Conservation (phyloP, 2,888 invertebrate species). For the Lasius platythorax region DNA sequence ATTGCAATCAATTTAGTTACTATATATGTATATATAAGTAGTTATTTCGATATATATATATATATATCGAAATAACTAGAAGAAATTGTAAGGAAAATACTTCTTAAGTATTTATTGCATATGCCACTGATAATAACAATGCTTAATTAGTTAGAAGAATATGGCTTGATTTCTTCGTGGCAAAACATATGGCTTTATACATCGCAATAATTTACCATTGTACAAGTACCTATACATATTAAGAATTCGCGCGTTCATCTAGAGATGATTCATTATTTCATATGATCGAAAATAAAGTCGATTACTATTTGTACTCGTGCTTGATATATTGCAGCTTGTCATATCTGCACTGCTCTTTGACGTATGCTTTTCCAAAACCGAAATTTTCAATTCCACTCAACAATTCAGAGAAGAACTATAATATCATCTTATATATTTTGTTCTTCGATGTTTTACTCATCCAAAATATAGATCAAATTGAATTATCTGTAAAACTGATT, state of each 20-base stretch:
- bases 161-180: conserved; percentile 10
- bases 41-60: too few relatives aligned
- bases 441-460: not conserved
- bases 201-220: conserved; percentile 52
- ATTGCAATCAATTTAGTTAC: not conserved
- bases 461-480: not conserved
- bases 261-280: not conserved
- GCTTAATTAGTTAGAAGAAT: conserved; percentile 16
- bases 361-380: conserved; percentile 29
- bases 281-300: not conserved
- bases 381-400: conserved; percentile 25
- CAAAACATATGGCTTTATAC: conserved; percentile 37
- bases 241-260: conserved; percentile 58
- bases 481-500: not conserved
- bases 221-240: conserved; percentile 73
- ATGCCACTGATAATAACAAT: not conserved
- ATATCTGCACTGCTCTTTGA: conserved; percentile 59
- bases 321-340: conserved; percentile 54
- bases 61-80: not conserved
- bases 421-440: not conserved
- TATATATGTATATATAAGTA: too few relatives aligned
- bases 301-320: not conserved
- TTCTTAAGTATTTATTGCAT: not conserved
- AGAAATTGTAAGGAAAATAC: not conserved
- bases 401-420: not conserved